Percentiles rank a stretch among this genome's conserved stretches.
Conservation (phyloP, 2,113 vertebrate species). For the Caranx ignobilis region DNA sequence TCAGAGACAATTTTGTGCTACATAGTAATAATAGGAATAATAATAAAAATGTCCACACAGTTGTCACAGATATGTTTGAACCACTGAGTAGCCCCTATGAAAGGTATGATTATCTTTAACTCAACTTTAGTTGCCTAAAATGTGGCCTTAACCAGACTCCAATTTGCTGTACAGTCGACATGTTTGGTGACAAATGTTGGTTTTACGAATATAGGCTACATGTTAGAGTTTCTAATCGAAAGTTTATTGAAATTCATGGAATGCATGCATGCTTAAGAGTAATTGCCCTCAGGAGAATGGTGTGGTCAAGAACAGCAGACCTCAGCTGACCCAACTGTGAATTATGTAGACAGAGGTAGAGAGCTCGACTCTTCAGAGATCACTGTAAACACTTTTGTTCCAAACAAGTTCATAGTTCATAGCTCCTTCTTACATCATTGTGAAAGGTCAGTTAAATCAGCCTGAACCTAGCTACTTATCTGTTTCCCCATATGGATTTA, state of each 20-base stretch:
- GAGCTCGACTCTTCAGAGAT: background rate
- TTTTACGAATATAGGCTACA: no score
- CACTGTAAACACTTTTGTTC: background rate
- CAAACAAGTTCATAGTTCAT: background rate
- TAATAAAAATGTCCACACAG: background rate
- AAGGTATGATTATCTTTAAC: no score
- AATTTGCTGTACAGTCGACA: no score
- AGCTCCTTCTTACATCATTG: slow-evolving; percentile 7
- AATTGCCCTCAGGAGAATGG: no score
- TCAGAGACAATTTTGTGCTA: background rate
- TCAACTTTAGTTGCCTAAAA: no score
- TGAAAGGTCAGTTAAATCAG: slow-evolving; percentile 17
- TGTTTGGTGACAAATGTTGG: no score
- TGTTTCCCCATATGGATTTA: slow-evolving; percentile 22
- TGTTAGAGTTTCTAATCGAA: no score
- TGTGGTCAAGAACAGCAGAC: slow-evolving; percentile 1
- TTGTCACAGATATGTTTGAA: background rate
- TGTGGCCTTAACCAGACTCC: no score
- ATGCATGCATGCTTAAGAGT: no score
- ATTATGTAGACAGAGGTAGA: background rate
- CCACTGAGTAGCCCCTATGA: background rate
- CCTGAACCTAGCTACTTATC: background rate
- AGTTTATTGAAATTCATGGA: no score
- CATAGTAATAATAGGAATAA: background rate
- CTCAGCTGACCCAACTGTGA: slow-evolving; percentile 2